Evolutionary conservation across 2,113 vertebrate genomes (phyloP).

Genomic region (Pristiophorus japonicus): DNA sequence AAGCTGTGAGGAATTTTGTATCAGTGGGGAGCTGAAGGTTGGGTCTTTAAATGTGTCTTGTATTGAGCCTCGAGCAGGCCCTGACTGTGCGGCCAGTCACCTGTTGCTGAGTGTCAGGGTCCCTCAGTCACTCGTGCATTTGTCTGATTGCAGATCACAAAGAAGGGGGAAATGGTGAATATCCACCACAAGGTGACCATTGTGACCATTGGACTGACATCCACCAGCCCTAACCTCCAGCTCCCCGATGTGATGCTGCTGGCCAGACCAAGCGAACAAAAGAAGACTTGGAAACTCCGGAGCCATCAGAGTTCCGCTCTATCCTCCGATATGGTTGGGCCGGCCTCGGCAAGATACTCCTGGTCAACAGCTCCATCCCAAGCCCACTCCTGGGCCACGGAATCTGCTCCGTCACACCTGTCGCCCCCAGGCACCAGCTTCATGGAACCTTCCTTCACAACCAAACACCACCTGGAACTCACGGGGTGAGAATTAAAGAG

Average conservation of each 20-base stretch:
- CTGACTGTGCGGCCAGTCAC: no score
- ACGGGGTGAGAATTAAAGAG: neutral
- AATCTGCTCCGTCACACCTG: neutral
- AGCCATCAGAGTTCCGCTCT: neutral
- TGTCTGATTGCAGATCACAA: slow-evolving; percentile 46
- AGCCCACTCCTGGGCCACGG: neutral
- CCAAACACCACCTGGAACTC: neutral
- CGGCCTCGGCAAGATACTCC: neutral
- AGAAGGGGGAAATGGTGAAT: slow-evolving; percentile 51
- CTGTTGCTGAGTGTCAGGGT: neutral
- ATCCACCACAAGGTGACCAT: slow-evolving; percentile 48
- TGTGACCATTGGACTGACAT: slow-evolving; percentile 47
- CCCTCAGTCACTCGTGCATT: neutral
- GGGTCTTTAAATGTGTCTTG: no score
- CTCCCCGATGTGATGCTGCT: slow-evolving; percentile 49
- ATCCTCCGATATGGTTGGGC: neutral
- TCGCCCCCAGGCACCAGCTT: neutral
- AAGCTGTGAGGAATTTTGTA: neutral
- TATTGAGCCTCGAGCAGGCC: no score
- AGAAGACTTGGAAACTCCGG: neutral
- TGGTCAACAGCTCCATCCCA: neutral
- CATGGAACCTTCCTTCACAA: neutral
- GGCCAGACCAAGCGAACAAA: slow-evolving; percentile 43
- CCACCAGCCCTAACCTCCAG: slow-evolving; percentile 45
- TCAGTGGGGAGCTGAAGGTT: no score